Conservation (phyloP, 2,888 invertebrate genomes). For the Lathronympha strigana region DNA sequence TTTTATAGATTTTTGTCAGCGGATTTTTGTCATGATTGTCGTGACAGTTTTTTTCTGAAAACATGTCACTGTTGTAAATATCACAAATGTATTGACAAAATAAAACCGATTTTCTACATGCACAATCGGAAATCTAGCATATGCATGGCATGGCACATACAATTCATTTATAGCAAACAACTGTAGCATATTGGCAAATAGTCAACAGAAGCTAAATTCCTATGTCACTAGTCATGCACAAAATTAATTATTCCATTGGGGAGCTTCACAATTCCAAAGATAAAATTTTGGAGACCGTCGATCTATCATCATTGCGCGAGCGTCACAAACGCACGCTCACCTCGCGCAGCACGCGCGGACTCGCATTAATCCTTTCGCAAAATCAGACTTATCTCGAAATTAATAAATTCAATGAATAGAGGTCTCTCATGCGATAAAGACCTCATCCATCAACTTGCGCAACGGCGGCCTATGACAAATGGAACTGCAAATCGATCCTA, state of each 20-base stretch:
- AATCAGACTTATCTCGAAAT: conserved; percentile 62
- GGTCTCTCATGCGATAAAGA: conserved; percentile 46
- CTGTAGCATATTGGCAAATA: neutral
- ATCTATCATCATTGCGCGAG: conserved; percentile 42
- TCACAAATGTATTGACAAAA: no score
- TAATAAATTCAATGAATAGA: conserved; percentile 58
- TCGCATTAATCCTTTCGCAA: conserved; percentile 65
- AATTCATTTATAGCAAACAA: neutral
- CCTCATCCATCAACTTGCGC: conserved; percentile 77
- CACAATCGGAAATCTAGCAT: no score
- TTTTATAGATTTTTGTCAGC: no score
- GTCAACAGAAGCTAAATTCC: neutral
- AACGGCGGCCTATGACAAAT: conserved; percentile 69
- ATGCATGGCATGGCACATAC: neutral
- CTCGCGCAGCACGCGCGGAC: conserved; percentile 25
- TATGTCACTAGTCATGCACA: neutral
- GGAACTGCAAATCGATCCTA: conserved; percentile 75
- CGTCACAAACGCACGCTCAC: conserved; percentile 29
- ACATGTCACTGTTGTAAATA: no score
- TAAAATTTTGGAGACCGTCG: conserved; percentile 51
- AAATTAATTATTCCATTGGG: conserved; percentile 28
- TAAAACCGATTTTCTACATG: no score
- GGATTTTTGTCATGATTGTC: no score
- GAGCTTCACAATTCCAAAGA: conserved; percentile 45
- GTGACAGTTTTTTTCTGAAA: no score